Conservation (phyloP, 2,113 vertebrate genomes). For the Mus spicilegus region DNA sequence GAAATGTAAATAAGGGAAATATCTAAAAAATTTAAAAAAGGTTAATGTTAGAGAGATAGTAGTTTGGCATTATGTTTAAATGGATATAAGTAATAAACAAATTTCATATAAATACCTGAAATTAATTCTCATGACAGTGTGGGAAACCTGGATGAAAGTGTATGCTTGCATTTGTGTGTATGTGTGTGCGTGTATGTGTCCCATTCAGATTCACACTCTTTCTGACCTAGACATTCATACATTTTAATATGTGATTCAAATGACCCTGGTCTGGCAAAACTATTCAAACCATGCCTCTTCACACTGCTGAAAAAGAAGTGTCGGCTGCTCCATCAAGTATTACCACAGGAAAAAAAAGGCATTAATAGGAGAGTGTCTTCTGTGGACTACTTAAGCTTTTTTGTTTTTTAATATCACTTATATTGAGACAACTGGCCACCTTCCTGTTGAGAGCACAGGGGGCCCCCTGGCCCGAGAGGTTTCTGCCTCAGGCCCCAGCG, state of each 20-base stretch:
- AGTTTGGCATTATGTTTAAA: background rate
- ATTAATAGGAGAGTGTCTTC: background rate
- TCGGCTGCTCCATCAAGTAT: background rate
- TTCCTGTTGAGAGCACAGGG: too few species aligned
- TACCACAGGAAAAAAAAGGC: background rate
- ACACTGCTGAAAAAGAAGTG: rapidly evolving
- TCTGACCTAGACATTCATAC: background rate
- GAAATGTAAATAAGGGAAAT: too few species aligned
- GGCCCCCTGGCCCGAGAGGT: too few species aligned
- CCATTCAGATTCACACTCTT: background rate
- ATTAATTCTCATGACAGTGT: background rate
- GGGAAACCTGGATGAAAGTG: background rate
- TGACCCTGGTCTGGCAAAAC: background rate
- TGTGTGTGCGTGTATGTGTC: background rate
- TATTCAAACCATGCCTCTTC: background rate
- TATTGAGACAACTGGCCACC: too few species aligned
- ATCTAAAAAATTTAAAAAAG: background rate
- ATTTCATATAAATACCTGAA: background rate
- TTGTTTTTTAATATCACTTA: too few species aligned
- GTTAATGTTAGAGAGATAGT: background rate
- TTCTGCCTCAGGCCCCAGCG: too few species aligned
- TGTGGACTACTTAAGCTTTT: too few species aligned
- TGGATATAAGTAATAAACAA: background rate
- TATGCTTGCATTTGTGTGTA: background rate
- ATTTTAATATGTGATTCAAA: background rate